Percentiles rank a stretch among this genome's conserved stretches.
Evolutionary conservation across 2,888 invertebrate genomes (phyloP).

Genomic region (Galerucella calmariensis): DNA sequence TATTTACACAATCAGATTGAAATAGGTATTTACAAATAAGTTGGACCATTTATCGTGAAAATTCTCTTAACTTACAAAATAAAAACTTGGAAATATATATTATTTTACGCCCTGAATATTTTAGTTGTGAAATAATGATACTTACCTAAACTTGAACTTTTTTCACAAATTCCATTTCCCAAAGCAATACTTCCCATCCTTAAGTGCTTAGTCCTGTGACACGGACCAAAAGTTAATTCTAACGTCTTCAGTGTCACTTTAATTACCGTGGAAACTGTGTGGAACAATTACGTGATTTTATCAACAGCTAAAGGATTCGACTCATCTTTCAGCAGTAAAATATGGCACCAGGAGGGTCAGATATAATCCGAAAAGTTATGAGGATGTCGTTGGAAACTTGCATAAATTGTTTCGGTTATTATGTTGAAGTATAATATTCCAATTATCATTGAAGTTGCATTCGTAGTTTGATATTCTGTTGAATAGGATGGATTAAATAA

Average conservation of each 20-base stretch:
- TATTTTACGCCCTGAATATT: too few species aligned
- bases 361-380: constrained; percentile 15
- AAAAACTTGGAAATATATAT: too few species aligned
- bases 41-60: too few species aligned
- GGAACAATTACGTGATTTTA: constrained; percentile 38
- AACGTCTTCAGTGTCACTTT: constrained; percentile 25
- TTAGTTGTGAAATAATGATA: too few species aligned
- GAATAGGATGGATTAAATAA: too few species aligned
- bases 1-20: too few species aligned
- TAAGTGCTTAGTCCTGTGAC: constrained; percentile 9
- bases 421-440: too few species aligned
- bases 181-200: constrained; percentile 8
- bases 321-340: constrained; percentile 36
- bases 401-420: constrained; percentile 13
- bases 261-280: constrained; percentile 28
- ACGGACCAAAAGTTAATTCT: constrained; percentile 23
- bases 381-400: constrained; percentile 11
- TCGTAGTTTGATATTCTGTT: too few species aligned
- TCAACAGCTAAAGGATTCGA: constrained; percentile 35
- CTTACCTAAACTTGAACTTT: background rate
- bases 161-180: background rate
- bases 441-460: too few species aligned
- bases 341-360: constrained; percentile 22
- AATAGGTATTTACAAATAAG: too few species aligned
- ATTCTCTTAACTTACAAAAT: too few species aligned